A percentile compares a stretch with the other conserved stretches of the same genome.
phyloP scores from a whole-genome alignment of 2,113 vertebrate genomes.

The Erinaceus europaeus region DNA sequence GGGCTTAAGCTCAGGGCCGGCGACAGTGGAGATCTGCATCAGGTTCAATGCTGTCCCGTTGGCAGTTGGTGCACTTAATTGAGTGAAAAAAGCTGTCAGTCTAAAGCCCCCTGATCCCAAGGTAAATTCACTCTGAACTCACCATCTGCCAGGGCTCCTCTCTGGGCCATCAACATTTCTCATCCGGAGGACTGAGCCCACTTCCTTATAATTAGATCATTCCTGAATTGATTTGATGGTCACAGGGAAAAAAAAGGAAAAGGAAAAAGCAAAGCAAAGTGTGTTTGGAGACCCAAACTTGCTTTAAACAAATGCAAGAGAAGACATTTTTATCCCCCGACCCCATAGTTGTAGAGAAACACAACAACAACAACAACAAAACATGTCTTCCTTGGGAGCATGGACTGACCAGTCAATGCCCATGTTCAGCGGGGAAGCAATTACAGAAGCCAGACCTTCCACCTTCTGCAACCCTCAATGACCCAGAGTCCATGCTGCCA shows the following conservation, averaged over 20 bases:
- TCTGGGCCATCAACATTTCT: conserved; percentile 80
- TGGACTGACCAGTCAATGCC: too few species aligned
- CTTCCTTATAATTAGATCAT: conserved; percentile 83
- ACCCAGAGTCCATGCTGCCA: too few species aligned
- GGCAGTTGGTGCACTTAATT: conserved; percentile 84
- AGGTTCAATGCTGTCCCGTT: conserved; percentile 79
- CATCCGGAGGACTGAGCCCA: conserved; percentile 73
- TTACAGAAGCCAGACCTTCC: too few species aligned
- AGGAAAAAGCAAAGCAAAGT: conserved; percentile 52
- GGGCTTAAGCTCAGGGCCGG: conserved; percentile 74
- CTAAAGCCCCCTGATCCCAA: conserved; percentile 82
- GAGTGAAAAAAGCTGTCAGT: conserved; percentile 87
- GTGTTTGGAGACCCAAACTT: conserved; percentile 69
- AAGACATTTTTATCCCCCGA: conserved; percentile 38
- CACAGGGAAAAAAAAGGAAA: conserved; percentile 60
- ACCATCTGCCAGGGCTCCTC: conserved; percentile 85
- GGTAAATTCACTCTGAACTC: conserved; percentile 86
- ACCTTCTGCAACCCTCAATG: too few species aligned
- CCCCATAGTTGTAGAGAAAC: background rate
- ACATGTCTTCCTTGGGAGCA: too few species aligned
- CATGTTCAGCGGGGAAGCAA: too few species aligned
- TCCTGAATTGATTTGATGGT: conserved; percentile 80
- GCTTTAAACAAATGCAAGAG: conserved; percentile 46
- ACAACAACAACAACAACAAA: too few species aligned
- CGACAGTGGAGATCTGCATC: conserved; percentile 77